Conservation (phyloP, 2,888 invertebrate genomes). For the Lepidochrysops patricia region DNA sequence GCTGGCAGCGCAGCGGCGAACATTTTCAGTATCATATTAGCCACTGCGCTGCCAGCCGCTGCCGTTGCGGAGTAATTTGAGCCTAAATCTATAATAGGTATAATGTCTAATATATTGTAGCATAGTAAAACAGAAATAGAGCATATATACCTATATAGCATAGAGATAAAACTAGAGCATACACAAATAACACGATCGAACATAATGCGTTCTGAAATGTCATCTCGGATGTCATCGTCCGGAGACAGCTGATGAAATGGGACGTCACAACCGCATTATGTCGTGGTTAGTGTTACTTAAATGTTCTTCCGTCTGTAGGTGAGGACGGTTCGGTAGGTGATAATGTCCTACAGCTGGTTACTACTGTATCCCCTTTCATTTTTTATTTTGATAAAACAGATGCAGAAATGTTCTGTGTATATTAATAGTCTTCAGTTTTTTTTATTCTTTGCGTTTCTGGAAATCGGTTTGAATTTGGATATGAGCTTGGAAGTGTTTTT, state of each 20-base stretch:
- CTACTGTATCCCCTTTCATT: constrained; percentile 7
- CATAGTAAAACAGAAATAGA: no score
- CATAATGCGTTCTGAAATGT: constrained; percentile 25
- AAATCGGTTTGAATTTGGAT: no score
- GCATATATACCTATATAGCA: background rate
- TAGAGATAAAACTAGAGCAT: constrained; percentile 10
- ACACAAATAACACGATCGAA: background rate
- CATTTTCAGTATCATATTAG: no score
- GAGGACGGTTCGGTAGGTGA: constrained; percentile 27
- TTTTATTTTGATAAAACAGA: background rate
- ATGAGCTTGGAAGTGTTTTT: no score
- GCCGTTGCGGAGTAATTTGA: no score
- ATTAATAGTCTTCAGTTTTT: background rate
- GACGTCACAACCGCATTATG: constrained; percentile 46
- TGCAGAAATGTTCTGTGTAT: background rate
- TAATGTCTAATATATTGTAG: no score
- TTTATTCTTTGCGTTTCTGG: background rate
- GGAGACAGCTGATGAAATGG: constrained; percentile 46
- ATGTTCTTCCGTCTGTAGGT: constrained; percentile 39
- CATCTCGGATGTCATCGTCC: constrained; percentile 42
- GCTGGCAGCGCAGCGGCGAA: no score
- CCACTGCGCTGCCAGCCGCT: no score
- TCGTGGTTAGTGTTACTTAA: constrained; percentile 33
- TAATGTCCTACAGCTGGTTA: constrained; percentile 31
- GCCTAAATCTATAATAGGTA: no score